Conservation (phyloP, 1,140 invertebrate genomes). For the Hetaerina americana region DNA sequence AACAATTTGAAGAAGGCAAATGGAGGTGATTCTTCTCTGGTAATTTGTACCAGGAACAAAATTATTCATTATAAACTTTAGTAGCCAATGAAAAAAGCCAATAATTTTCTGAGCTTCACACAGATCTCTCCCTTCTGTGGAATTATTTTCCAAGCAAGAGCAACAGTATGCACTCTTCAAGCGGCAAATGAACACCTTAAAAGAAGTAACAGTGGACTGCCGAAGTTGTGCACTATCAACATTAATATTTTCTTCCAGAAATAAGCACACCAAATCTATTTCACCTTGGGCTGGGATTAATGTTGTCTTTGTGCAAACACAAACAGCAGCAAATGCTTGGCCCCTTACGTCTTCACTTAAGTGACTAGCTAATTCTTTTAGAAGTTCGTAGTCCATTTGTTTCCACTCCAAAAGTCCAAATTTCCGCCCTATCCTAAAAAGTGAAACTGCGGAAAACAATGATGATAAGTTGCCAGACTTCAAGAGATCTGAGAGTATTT, state of each 20-base stretch:
- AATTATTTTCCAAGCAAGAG: constrained; percentile 21
- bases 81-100: constrained; percentile 34
- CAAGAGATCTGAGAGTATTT: background rate
- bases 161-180: constrained; percentile 22
- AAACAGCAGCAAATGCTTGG: background rate
- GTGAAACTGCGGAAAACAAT: background rate
- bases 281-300: constrained; percentile 23
- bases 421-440: background rate
- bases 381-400: background rate
- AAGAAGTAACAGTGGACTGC: constrained; percentile 21
- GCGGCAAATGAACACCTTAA: constrained; percentile 20
- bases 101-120: too few relatives aligned
- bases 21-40: constrained; percentile 35
- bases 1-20: constrained; percentile 28
- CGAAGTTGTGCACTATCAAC: constrained; percentile 15
- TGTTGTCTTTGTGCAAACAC: constrained; percentile 22
- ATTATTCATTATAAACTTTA: constrained; percentile 30
- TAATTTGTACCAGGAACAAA: constrained; percentile 38
- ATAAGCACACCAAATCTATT: constrained; percentile 9
- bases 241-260: constrained; percentile 12
- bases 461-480: background rate
- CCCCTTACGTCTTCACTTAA: background rate
- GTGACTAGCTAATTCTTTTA: background rate
- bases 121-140: constrained; percentile 5
- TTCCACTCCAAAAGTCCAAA: background rate